A percentile compares a stretch with the other conserved stretches of the same genome.
phyloP scores from a whole-genome alignment of 2,797 vertebrate species.

The Bovichtus diacanthus region DNA sequence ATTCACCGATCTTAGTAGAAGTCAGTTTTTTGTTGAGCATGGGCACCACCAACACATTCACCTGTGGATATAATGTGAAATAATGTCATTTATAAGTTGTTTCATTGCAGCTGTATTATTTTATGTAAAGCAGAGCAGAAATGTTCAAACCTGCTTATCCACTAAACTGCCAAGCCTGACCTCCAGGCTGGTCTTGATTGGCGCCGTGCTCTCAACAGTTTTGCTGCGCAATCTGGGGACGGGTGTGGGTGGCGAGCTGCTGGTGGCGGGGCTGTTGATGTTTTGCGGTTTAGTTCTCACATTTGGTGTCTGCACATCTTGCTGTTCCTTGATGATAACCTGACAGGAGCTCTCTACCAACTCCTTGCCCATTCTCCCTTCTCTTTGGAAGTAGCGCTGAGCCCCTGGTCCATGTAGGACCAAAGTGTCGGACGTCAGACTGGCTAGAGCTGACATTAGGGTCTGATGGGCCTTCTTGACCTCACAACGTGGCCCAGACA shows the following conservation, averaged over 20 bases:
- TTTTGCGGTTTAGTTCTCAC: background rate
- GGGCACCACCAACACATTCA: slow-evolving; percentile 72
- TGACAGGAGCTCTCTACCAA: slow-evolving; percentile 53
- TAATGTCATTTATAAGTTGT: background rate
- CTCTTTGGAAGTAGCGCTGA: slow-evolving; percentile 61
- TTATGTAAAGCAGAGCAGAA: background rate
- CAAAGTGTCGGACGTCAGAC: slow-evolving; percentile 34
- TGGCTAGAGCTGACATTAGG: slow-evolving; percentile 34
- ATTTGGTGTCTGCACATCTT: background rate
- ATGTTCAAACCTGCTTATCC: slow-evolving; percentile 52
- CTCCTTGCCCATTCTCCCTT: slow-evolving; percentile 42
- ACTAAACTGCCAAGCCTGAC: slow-evolving; percentile 52
- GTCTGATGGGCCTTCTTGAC: slow-evolving; percentile 43
- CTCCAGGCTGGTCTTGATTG: slow-evolving; percentile 43
- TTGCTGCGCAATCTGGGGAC: background rate
- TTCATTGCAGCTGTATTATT: background rate
- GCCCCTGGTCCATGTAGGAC: slow-evolving; percentile 67
- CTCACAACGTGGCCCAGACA: slow-evolving; percentile 65
- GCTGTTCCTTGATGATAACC: slow-evolving; percentile 59
- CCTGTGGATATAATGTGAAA: slow-evolving; percentile 55
- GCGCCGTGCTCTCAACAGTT: rapidly evolving
- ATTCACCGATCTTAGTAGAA: slow-evolving; percentile 60
- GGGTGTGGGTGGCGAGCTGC: background rate
- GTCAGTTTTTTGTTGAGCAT: slow-evolving; percentile 58
- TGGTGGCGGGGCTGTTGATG: background rate